Conservation (phyloP, 2,113 vertebrate genomes). For the Psammodynastes pulverulentus region DNA sequence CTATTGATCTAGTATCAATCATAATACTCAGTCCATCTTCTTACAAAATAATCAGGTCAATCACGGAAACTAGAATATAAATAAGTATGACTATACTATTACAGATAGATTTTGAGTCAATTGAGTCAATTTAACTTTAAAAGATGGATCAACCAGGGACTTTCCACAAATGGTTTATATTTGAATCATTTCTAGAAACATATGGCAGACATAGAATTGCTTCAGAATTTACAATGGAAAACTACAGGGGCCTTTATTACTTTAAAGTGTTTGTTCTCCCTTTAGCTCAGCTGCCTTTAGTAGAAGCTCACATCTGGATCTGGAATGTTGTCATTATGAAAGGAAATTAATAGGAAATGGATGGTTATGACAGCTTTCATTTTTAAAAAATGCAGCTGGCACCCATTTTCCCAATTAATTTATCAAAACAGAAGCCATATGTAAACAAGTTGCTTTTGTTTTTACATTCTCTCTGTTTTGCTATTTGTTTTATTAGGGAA, state of each 20-base stretch:
- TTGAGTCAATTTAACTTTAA: slow-evolving; percentile 4
- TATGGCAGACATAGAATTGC: not conserved
- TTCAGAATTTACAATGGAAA: slow-evolving; percentile 28
- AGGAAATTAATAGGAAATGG: slow-evolving; percentile 27
- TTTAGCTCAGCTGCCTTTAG: slow-evolving; percentile 20
- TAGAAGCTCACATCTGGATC: not conserved
- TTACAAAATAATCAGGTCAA: fast-evolving
- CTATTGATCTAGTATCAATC: too few species aligned
- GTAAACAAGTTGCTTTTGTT: slow-evolving; percentile 24
- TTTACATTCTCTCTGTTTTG: slow-evolving; percentile 10
- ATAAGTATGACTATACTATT: not conserved
- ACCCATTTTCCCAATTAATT: slow-evolving; percentile 26
- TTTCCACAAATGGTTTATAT: slow-evolving; percentile 17
- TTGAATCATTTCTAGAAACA: slow-evolving; percentile 39
- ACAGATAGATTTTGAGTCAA: not conserved
- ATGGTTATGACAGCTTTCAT: slow-evolving; percentile 41
- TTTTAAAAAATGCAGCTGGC: not conserved
- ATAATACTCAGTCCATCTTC: too few species aligned
- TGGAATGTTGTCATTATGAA: slow-evolving; percentile 12
- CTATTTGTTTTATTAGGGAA: not conserved
- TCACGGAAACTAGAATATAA: not conserved
- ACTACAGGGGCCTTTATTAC: slow-evolving; percentile 14
- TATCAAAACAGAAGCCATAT: slow-evolving; percentile 38
- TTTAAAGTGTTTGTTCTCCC: slow-evolving; percentile 2
- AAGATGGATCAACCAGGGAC: slow-evolving; percentile 24